Conservation (phyloP, 2,888 invertebrate genomes). For the Patella ulyssiponensis region DNA sequence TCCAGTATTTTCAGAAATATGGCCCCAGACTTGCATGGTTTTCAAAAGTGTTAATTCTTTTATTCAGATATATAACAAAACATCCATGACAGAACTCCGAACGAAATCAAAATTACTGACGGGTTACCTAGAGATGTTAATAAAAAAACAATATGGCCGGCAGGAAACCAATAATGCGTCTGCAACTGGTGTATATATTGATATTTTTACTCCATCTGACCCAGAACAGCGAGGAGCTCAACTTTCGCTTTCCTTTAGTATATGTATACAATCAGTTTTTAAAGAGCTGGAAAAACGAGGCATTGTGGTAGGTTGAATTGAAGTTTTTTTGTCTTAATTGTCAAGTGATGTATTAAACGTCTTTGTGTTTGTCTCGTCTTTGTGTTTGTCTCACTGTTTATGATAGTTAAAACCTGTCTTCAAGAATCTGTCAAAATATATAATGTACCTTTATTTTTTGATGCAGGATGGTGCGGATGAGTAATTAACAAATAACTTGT, state of each 20-base stretch:
- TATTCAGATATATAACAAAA: constrained; percentile 74
- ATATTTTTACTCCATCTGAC: constrained; percentile 75
- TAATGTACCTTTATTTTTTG: not conserved
- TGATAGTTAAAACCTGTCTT: not conserved
- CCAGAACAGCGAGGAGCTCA: constrained; percentile 75
- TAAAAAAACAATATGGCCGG: constrained; percentile 63
- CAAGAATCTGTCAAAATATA: not conserved
- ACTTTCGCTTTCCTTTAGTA: constrained; percentile 74
- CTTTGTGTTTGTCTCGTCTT: too few relatives aligned
- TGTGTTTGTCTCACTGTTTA: too few relatives aligned
- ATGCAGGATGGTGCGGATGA: too few relatives aligned
- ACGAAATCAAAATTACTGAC: constrained; percentile 75
- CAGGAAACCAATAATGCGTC: constrained; percentile 24
- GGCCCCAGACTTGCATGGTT: too few relatives aligned
- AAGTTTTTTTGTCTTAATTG: too few relatives aligned
- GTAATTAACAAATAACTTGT: too few relatives aligned
- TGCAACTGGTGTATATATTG: constrained; percentile 48
- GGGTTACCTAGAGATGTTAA: constrained; percentile 75
- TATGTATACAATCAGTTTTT: constrained; percentile 71
- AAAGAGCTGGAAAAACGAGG: constrained; percentile 74
- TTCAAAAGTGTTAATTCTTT: not conserved
- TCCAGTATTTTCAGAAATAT: too few relatives aligned
- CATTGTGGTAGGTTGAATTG: constrained; percentile 72
- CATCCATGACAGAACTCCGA: constrained; percentile 71
- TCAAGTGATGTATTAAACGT: too few relatives aligned